Percentiles rank a stretch among this genome's conserved stretches.
Evolutionary conservation across 2,797 vertebrate genomes (phyloP).

Genomic region (Cryptoprocta ferox): DNA sequence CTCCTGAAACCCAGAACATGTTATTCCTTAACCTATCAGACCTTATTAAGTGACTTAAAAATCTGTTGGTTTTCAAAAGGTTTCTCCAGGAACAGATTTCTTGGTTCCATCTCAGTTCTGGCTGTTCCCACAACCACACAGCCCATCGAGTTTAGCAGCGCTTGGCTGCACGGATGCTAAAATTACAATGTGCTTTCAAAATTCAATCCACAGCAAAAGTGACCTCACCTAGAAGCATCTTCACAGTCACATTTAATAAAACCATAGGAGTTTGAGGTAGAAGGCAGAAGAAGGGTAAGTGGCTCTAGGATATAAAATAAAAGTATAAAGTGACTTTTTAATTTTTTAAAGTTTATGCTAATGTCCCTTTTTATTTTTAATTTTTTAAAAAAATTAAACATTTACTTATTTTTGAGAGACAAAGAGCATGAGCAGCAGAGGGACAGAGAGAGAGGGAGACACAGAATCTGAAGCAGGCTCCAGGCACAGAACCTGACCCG

Average conservation of each 20-base stretch:
- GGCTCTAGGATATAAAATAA: constrained; percentile 53
- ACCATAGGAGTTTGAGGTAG: background rate
- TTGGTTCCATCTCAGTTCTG: constrained; percentile 74
- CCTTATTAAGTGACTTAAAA: constrained; percentile 75
- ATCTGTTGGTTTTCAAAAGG: constrained; percentile 62
- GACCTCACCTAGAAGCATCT: constrained; percentile 66
- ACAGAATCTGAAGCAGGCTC: too few species aligned
- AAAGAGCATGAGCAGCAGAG: too few species aligned
- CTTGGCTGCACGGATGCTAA: constrained; percentile 57
- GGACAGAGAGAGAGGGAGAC: too few species aligned
- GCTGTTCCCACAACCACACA: constrained; percentile 41
- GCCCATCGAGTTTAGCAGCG: constrained; percentile 60
- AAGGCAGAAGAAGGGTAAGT: constrained; percentile 48
- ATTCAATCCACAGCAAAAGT: constrained; percentile 59
- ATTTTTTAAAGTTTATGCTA: background rate
- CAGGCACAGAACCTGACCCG: too few species aligned
- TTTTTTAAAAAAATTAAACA: too few species aligned
- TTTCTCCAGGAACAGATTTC: constrained; percentile 71
- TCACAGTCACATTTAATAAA: constrained; percentile 61
- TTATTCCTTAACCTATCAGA: constrained; percentile 74
- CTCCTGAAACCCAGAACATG: background rate
- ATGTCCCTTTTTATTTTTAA: background rate
- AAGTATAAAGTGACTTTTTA: constrained; percentile 2
- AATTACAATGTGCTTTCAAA: constrained; percentile 77
- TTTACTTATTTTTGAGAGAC: too few species aligned